Conservation (phyloP, 2,113 vertebrate genomes). For the Cnemophilus loriae region DNA sequence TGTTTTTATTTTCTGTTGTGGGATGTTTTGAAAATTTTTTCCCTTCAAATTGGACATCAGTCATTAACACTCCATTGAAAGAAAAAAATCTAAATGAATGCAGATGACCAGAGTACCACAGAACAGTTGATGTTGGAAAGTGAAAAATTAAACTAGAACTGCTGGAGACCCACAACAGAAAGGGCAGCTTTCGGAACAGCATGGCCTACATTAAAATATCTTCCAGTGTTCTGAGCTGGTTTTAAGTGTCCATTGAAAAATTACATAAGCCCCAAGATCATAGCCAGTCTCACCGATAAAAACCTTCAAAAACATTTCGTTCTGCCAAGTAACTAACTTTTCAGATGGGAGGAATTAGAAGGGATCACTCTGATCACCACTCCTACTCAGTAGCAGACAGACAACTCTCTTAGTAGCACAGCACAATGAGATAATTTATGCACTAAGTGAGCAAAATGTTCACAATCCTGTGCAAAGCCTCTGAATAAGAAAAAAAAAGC, state of each 20-base stretch:
- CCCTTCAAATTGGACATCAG: neutral
- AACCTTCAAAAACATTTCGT: neutral
- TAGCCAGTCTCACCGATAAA: neutral
- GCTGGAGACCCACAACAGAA: neutral
- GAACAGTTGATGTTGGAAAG: neutral
- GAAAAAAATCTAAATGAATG: neutral
- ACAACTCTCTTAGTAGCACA: neutral
- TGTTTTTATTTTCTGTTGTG: neutral
- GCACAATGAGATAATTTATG: neutral
- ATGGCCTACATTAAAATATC: neutral
- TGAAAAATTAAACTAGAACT: neutral
- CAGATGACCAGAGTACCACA: neutral
- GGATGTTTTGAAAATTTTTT: neutral
- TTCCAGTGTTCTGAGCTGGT: neutral
- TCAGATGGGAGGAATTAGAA: neutral
- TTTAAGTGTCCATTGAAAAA: neutral
- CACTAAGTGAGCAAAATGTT: neutral
- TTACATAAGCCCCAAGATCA: neutral
- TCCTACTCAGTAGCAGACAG: neutral
- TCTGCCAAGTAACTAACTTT: neutral
- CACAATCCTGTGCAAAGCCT: neutral
- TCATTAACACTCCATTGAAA: neutral
- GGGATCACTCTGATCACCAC: neutral
- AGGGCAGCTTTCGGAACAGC: neutral
- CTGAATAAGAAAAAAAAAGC: neutral